phyloP scores from a whole-genome alignment of 53 echinoderm and acorn worm genomes.

The Holothuria leucospilota region DNA sequence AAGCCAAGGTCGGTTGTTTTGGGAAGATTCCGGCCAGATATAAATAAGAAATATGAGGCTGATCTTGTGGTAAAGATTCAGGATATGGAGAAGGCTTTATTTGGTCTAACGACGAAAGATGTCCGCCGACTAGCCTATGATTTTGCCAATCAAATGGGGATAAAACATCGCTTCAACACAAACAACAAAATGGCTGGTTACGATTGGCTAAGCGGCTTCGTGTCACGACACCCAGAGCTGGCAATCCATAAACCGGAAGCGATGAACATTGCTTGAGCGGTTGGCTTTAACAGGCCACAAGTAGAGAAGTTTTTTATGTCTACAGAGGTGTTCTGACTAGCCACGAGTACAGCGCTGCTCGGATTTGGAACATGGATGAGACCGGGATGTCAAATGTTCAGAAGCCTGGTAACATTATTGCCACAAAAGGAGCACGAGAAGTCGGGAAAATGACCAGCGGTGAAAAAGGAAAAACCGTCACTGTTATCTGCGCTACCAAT shows the following conservation, averaged over 20 bases:
- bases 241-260: slow-evolving; percentile 34
- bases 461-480: too few relatives aligned
- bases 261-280: slow-evolving; percentile 20
- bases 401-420: too few relatives aligned
- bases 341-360: slow-evolving; percentile 3
- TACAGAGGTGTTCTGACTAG: slow-evolving; percentile 17
- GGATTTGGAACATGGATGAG: too few relatives aligned
- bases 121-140: slow-evolving; percentile 16
- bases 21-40: slow-evolving; percentile 42
- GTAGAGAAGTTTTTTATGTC: slow-evolving; percentile 14
- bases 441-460: too few relatives aligned
- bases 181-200: slow-evolving; percentile 39
- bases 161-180: slow-evolving; percentile 19
- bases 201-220: slow-evolving; percentile 31
- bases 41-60: slow-evolving; percentile 25
- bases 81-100: slow-evolving; percentile 35
- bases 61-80: slow-evolving; percentile 34
- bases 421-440: too few relatives aligned
- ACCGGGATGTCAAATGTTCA: too few relatives aligned
- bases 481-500: too few relatives aligned
- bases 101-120: slow-evolving; percentile 34
- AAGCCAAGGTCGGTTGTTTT: slow-evolving; percentile 38
- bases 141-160: slow-evolving; percentile 29
- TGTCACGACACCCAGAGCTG: slow-evolving; percentile 30
- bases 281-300: slow-evolving; percentile 8